phyloP scores from a whole-genome alignment of 2,113 vertebrate species.

The Loxodonta africana region DNA sequence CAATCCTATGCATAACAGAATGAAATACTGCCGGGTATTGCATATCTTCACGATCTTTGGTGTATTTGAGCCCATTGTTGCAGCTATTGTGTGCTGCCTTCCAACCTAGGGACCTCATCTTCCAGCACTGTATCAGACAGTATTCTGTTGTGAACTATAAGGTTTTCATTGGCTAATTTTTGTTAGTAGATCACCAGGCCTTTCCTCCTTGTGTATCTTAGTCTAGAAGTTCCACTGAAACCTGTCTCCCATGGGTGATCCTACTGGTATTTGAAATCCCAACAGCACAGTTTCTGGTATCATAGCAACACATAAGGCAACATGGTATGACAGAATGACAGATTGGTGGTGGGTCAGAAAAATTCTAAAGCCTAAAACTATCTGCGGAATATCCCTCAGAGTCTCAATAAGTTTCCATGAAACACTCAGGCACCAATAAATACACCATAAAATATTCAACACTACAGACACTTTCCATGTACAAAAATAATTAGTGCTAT shows the following conservation, averaged over 20 bases:
- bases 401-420: not conserved
- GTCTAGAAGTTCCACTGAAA: too few species aligned
- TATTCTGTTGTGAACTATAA: not conserved
- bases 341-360: not conserved
- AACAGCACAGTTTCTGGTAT: not conserved
- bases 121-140: not conserved
- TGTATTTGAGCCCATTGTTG: too few species aligned
- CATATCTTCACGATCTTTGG: too few species aligned
- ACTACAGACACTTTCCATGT: not conserved
- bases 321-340: not conserved
- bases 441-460: not conserved
- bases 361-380: not conserved
- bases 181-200: not conserved
- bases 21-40: too few species aligned
- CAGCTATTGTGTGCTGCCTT: too few species aligned
- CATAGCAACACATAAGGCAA: not conserved
- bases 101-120: too few species aligned
- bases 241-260: not conserved
- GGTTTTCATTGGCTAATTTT: not conserved
- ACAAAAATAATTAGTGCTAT: not conserved
- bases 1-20: too few species aligned
- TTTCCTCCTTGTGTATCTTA: too few species aligned
- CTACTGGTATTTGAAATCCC: not conserved
- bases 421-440: not conserved
- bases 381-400: not conserved